A percentile compares a stretch with the other conserved stretches of the same genome.
Conservation (phyloP, 2,797 vertebrate species). For the Coendou prehensilis region DNA sequence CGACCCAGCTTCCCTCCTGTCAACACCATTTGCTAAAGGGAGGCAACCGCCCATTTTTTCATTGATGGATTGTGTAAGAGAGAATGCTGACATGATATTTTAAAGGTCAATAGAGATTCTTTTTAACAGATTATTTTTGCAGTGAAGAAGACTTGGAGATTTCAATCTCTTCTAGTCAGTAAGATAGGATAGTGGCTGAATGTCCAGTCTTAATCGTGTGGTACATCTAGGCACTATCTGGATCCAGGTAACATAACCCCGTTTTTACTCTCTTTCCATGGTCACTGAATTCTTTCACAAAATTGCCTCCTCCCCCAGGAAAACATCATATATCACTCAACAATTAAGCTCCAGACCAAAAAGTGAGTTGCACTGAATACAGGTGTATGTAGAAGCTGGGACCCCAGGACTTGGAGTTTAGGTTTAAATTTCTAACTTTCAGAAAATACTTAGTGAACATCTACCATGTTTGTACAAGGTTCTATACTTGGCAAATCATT, state of each 20-base stretch:
- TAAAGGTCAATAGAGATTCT: slow-evolving; percentile 31
- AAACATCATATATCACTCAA: background rate
- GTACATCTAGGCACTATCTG: background rate
- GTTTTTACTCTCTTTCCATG: background rate
- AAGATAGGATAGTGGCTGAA: background rate
- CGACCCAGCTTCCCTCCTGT: background rate
- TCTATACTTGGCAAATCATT: background rate
- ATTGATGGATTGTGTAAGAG: background rate
- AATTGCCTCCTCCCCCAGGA: background rate
- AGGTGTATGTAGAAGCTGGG: background rate
- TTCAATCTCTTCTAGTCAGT: slow-evolving; percentile 12
- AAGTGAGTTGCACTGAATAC: background rate
- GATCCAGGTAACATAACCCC: background rate
- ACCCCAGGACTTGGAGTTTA: background rate
- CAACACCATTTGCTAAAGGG: slow-evolving; percentile 17
- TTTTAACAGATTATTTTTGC: slow-evolving; percentile 48
- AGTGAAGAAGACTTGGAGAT: background rate
- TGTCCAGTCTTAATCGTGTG: background rate
- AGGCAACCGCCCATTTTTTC: background rate
- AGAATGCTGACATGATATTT: slow-evolving; percentile 47
- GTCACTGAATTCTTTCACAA: background rate
- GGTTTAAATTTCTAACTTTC: slow-evolving; percentile 15
- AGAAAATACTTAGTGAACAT: slow-evolving; percentile 48
- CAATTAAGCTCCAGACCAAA: background rate
- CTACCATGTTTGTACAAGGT: background rate